Evolutionary conservation across 2,888 invertebrate genomes (phyloP).

Genomic region (Ischnus inquisitorius): DNA sequence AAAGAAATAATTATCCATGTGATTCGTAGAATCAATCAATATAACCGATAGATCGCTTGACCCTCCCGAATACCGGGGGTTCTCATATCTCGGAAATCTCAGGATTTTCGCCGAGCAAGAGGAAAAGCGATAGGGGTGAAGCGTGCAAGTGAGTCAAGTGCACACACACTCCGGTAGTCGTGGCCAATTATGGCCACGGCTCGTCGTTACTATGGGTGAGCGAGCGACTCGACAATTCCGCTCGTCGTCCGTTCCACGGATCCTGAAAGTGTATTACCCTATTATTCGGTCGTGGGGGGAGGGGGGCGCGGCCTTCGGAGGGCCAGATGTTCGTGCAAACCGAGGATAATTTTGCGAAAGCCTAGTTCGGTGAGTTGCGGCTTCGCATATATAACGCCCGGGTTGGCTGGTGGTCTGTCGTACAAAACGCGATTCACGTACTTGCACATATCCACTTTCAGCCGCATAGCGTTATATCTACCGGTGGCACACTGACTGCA

Average conservation of each 20-base stretch:
- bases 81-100: background rate
- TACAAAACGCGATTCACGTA: conserved; percentile 52
- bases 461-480: background rate
- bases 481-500: background rate
- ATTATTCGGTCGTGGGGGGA: conserved; percentile 73
- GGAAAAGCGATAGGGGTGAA: conserved; percentile 33
- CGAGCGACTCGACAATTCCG: conserved; percentile 45
- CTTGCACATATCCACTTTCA: conserved; percentile 35
- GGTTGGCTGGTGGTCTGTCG: conserved; percentile 47
- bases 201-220: conserved; percentile 33
- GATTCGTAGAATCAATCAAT: background rate
- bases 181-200: conserved; percentile 68
- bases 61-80: too few species aligned
- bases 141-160: conserved; percentile 28
- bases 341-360: conserved; percentile 76
- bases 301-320: conserved; percentile 70
- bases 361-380: conserved; percentile 55
- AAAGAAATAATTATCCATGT: background rate
- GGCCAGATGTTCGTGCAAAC: conserved; percentile 76
- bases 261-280: conserved; percentile 77
- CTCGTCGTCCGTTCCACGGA: conserved; percentile 73
- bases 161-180: conserved; percentile 54
- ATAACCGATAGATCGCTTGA: background rate
- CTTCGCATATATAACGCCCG: conserved; percentile 62
- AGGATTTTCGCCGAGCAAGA: conserved; percentile 8